phyloP scores from a whole-genome alignment of 1,140 invertebrate genomes.

The Cherax destructor region DNA sequence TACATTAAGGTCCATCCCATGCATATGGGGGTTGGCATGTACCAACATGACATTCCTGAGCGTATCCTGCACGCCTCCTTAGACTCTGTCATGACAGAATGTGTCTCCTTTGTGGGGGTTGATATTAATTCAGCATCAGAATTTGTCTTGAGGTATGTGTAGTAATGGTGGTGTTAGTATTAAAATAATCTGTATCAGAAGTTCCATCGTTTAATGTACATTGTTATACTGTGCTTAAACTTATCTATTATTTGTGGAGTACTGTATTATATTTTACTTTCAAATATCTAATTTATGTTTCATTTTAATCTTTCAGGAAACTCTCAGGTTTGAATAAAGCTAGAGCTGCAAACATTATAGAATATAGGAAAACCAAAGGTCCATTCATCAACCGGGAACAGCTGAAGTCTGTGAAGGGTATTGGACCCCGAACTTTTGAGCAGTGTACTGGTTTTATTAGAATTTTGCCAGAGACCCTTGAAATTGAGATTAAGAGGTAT shows the following conservation, averaged over 20 bases:
- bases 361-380: conserved; percentile 83
- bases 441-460: conserved; percentile 93
- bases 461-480: conserved; percentile 79
- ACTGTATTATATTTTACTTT: no score
- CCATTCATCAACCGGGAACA: conserved; percentile 84
- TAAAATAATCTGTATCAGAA: neutral
- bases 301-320: conserved; percentile 77
- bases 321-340: conserved; percentile 87
- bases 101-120: conserved; percentile 94
- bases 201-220: neutral
- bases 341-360: conserved; percentile 86
- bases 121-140: conserved; percentile 91
- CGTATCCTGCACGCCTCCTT: conserved; percentile 84
- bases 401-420: conserved; percentile 84
- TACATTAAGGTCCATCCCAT: conserved; percentile 94
- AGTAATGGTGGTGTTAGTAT: neutral
- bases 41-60: conserved; percentile 91
- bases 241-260: neutral
- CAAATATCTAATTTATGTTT: no score
- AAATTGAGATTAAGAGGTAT: conserved; percentile 58
- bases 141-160: conserved; percentile 83
- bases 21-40: conserved; percentile 92
- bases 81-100: conserved; percentile 84
- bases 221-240: neutral
- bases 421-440: conserved; percentile 88